Conservation (phyloP, 1,140 invertebrate species). For the Zaprionus capensis region DNA sequence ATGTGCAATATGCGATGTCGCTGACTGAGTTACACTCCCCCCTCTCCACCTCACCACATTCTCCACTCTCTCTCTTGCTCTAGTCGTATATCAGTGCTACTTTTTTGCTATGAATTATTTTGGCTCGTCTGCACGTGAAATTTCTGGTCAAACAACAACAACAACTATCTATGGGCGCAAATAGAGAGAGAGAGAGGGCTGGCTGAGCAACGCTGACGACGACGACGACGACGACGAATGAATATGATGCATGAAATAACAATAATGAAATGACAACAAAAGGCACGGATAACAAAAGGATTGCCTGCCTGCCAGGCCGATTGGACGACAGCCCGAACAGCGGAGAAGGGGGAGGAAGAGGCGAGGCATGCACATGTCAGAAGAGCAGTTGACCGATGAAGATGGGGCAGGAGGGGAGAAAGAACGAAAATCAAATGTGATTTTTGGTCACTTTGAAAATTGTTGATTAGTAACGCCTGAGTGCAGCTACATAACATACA, state of each 20-base stretch:
- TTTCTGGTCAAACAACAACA: constrained; percentile 69
- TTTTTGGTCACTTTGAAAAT: constrained; percentile 82
- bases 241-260: constrained; percentile 82
- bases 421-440: constrained; percentile 72
- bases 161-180: constrained; percentile 25
- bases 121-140: constrained; percentile 61
- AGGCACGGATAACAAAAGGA: constrained; percentile 77
- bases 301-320: constrained; percentile 33
- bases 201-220: constrained; percentile 21
- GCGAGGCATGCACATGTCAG: constrained; percentile 50
- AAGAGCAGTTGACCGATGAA: constrained; percentile 48
- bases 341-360: not conserved
- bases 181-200: not conserved
- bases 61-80: not conserved
- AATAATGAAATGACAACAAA: constrained; percentile 83
- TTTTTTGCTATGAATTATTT: constrained; percentile 74
- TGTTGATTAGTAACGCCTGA: constrained; percentile 79
- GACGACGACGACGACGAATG: constrained; percentile 43
- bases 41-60: too few relatives aligned
- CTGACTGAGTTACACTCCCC: constrained; percentile 11
- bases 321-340: not conserved
- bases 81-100: constrained; percentile 49
- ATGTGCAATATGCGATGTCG: constrained; percentile 57
- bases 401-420: not conserved
- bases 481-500: constrained; percentile 35